Evolutionary conservation across 1,140 invertebrate species (phyloP), one percentile per base, ranked within the genome.

Genomic region (Sycophila sp.): DNA sequence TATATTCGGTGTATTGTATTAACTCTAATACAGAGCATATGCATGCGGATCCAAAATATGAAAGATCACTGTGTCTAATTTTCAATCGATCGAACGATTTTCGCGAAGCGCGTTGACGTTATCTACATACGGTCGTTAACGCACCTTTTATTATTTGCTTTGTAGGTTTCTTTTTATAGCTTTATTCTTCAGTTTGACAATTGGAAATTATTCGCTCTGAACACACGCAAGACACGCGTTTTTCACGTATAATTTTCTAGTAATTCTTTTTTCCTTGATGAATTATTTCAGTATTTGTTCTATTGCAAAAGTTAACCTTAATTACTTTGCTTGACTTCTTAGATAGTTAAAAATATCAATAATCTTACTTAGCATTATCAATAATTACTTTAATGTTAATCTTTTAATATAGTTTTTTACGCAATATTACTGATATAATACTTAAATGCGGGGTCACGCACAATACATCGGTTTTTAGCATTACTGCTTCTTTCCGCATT

Each of bases 261-360:
- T 75, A 58, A 55, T 53, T 78, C 45, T 42, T 71, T 73, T 36
- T 70, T n/a, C n/a, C n/a, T n/a, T n/a, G n/a, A n/a, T n/a, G n/a
- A n/a, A n/a, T n/a, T 64, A 72, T 72, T 63, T 65, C 67, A 49
- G n/a, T n/a, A n/a, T 75, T 71, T 74, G 30, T 77, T 73, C 75
- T 84, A 84, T 81, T 84, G 77, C 77, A 80, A 81, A 81, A 80
- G 74, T 77, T 78, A 77, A 76, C 55, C 75, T 79, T 80, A 78
- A 78, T 77, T 79, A 81, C 73, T 72, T 79, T 75, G 68, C 69
- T 77, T 68, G 72, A 76, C 73, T 78, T 59, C 75, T 84, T 81
- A 81, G 75, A 80, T 75, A 79, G 78, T 85, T 85, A 84, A 81
- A 80, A 85, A 83, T 83, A 84, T 75, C 80, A 80, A 81, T 82